Base-by-base conservation (phyloP, 2,888 invertebrate species). In the Epistrophella euchroma region DNA sequence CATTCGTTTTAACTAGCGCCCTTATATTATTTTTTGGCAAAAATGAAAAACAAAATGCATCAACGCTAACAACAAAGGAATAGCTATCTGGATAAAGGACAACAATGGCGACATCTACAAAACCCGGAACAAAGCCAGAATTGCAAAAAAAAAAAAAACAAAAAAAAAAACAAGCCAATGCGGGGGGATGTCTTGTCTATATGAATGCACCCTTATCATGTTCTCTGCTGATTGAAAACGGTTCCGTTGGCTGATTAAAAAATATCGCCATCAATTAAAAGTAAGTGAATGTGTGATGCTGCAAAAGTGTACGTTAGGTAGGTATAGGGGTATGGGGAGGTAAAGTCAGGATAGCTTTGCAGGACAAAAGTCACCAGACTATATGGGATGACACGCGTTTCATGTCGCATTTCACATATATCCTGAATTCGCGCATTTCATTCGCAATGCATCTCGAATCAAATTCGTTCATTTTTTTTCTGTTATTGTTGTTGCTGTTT, bases 201-300 rank as follows among this genome's bases (percentile, higher is more conserved):
- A 58, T 73, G 77, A 86, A 76, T 80, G 81, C 73, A 86, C 86
- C 86, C 86, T 86, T 86, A 86, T 86, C 86, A 47, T 81, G 77
- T 86, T 71, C 37, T 43, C 62, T 86, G 73, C 77, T 86, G 86
- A 86, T 86, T 86, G 86, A 86, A 86, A 77, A 86, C 81, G 74
- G 77, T 86, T 86, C 86, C 70, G 86, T 82, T 86, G 76, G 77
- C 81, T 78, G 86, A 86, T 86, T 86, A 86, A 86, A 86, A 86
- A 86, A 82, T 81, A 86, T 86, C 77, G 74, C 77, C 73, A 86
- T 86, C 86, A 86, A 86, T 86, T 86, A 86, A 86, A 74, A 74
- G 74, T 81, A 86, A 86, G 77, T 86, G 77, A 77, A 77, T 74
- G 81, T 85, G 79, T 25, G 25, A 52, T 50, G 58, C 35, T 32